phyloP scores from a whole-genome alignment of 2,113 vertebrate genomes.

The Atlantisia rogersi region DNA sequence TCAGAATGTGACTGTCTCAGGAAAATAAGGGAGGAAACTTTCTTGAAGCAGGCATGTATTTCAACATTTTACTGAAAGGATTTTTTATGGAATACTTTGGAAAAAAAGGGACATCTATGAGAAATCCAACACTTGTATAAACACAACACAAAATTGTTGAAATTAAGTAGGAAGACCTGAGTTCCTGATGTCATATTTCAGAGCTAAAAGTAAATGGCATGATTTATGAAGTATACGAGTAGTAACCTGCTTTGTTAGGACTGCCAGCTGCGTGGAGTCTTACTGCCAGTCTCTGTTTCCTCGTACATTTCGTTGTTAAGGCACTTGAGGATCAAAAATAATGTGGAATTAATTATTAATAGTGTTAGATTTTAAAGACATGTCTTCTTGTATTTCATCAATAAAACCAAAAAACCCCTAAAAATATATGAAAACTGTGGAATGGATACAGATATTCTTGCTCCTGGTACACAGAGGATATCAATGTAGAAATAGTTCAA shows the following conservation, averaged over 20 bases:
- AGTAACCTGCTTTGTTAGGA: rapidly evolving
- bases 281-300: not conserved
- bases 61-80: not conserved
- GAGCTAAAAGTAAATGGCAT: not conserved
- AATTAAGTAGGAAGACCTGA: not conserved
- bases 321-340: not conserved
- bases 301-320: not conserved
- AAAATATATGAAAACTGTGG: not conserved
- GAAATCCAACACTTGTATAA: not conserved
- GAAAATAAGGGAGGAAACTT: not conserved
- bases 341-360: not conserved
- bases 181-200: not conserved
- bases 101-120: not conserved
- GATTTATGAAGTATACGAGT: not conserved
- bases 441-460: not conserved
- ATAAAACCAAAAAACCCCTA: not conserved
- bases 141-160: not conserved
- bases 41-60: not conserved
- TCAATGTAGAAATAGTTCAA: not conserved
- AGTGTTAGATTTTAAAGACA: not conserved
- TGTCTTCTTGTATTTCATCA: not conserved
- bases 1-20: not conserved
- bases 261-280: not conserved
- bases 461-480: not conserved
- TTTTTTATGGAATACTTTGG: not conserved